Conservation (phyloP, 2,113 vertebrate species). For the Garra rufa region DNA sequence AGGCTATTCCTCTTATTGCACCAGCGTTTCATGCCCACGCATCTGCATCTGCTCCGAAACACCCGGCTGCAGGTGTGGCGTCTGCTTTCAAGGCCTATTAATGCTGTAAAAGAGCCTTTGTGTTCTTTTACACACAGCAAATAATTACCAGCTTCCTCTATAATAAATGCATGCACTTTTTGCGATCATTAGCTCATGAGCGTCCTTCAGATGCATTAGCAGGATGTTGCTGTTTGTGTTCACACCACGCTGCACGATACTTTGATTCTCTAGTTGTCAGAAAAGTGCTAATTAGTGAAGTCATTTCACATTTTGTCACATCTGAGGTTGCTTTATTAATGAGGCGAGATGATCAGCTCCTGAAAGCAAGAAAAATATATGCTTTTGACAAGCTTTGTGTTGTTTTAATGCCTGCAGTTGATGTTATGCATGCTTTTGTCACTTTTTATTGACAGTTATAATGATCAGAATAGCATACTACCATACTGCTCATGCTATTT, state of each 20-base stretch:
- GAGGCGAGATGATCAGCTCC: not conserved
- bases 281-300: not conserved
- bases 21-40: constrained; percentile 52
- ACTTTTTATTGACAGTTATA: not conserved
- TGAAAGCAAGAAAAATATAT: not conserved
- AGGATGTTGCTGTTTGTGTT: not conserved
- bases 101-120: not conserved
- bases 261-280: not conserved
- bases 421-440: not conserved
- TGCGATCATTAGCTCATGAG: not conserved
- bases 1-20: constrained; percentile 68
- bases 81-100: not conserved
- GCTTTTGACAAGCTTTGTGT: not conserved
- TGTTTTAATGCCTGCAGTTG: not conserved
- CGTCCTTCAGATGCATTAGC: constrained; percentile 16
- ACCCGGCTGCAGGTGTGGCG: constrained; percentile 19
- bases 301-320: not conserved
- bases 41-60: constrained; percentile 50
- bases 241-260: not conserved
- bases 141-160: constrained; percentile 10
- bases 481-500: not conserved
- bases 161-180: not conserved
- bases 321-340: not conserved
- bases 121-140: not conserved
- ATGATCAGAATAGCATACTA: not conserved